These are phyloP conservation scores for Datnioides undecimradiatus DNA, from an alignment of 2,113 vertebrate species.

Conservation along the genomic window DNA sequence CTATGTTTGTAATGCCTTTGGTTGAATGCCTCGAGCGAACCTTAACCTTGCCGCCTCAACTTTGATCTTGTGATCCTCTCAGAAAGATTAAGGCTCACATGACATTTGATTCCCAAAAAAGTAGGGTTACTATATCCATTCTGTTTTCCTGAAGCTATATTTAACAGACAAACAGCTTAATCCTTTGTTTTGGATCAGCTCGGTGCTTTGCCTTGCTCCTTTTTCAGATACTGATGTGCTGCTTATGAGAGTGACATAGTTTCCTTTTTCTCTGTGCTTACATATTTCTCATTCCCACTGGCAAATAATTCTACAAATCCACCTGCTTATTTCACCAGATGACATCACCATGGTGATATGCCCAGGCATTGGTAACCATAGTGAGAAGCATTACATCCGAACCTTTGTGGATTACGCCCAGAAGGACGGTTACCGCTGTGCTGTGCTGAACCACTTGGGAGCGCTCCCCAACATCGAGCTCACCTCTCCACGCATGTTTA, in stretches of 20 bases:
- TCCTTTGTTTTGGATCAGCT: conserved; percentile 21
- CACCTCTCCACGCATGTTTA: conserved; percentile 98
- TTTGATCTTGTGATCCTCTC: conserved; percentile 13
- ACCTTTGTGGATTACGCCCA: conserved; percentile 97
- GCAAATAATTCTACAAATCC: conserved; percentile 10
- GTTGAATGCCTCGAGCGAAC: conserved; percentile 26
- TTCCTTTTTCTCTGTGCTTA: not conserved
- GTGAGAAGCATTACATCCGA: conserved; percentile 98
- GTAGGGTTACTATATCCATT: conserved; percentile 12
- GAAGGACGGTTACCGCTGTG: conserved; percentile 95
- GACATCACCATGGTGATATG: conserved; percentile 99
- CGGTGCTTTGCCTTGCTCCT: not conserved
- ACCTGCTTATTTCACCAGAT: conserved; percentile 81
- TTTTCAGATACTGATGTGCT: not conserved
- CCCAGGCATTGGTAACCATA: conserved; percentile 98
- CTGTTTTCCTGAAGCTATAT: conserved; percentile 12
- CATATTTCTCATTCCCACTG: conserved; percentile 23
- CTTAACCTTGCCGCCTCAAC: conserved; percentile 7
- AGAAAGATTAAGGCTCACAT: conserved; percentile 26
- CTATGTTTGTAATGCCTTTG: not conserved
- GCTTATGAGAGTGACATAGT: not conserved
- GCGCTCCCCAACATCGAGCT: conserved; percentile 97
- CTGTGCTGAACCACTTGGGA: conserved; percentile 96
- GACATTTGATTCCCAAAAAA: conserved; percentile 8
- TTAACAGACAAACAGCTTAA: conserved; percentile 9